Evolutionary conservation across 1,140 invertebrate species (phyloP).

Genomic region (Yoshiicerus persimilis): DNA sequence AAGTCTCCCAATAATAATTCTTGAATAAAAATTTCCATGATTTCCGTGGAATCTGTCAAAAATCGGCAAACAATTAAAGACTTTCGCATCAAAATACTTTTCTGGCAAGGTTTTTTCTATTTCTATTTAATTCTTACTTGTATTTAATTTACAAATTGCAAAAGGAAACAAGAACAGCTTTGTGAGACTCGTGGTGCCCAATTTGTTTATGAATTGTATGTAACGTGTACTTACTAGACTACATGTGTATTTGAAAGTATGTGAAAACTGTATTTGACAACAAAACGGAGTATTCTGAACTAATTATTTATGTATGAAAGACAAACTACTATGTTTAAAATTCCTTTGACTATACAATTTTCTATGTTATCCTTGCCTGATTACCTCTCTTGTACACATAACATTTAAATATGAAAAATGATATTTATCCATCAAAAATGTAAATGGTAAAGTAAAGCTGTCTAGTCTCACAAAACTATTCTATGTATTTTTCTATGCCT

Average conservation of each 20-base stretch:
- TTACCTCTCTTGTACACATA: neutral
- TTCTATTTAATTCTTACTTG: neutral
- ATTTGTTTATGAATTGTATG: neutral
- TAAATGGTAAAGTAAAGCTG: conserved; percentile 1
- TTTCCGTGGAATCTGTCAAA: neutral
- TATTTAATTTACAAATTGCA: neutral
- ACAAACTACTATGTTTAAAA: neutral
- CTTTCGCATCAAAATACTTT: neutral
- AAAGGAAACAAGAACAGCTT: neutral
- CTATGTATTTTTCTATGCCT: neutral
- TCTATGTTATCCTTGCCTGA: neutral
- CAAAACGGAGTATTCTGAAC: neutral
- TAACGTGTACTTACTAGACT: neutral
- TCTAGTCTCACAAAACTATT: conserved; percentile 20
- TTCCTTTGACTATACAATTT: neutral
- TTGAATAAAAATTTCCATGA: neutral
- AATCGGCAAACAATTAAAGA: neutral
- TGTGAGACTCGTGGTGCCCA: neutral
- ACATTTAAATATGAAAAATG: neutral
- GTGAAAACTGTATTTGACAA: neutral
- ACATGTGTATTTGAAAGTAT: neutral
- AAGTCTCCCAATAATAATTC: conserved; percentile 5
- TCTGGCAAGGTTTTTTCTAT: neutral
- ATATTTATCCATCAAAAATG: neutral
- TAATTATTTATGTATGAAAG: neutral